These are phyloP conservation scores for Ellobium chinense DNA, from an alignment of 2,888 invertebrate genomes.

Conservation along the genomic window DNA sequence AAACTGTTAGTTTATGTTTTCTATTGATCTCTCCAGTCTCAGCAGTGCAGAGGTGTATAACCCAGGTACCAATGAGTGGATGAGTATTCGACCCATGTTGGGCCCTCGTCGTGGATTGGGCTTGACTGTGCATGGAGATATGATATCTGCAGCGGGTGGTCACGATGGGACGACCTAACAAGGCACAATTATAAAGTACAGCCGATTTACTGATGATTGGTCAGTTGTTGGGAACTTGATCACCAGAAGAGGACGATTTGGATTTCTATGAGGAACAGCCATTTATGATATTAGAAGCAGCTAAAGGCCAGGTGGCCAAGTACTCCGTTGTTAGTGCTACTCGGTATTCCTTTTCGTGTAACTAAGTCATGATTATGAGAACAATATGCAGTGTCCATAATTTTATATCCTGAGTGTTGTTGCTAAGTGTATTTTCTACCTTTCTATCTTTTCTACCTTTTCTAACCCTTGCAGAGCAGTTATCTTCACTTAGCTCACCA, in stretches of 20 bases:
- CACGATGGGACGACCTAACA: slow-evolving; percentile 49
- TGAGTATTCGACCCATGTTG: slow-evolving; percentile 26
- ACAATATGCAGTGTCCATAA: no score
- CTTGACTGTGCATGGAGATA: slow-evolving; percentile 42
- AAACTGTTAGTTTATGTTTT: no score
- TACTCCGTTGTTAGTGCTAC: no score
- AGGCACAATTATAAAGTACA: slow-evolving; percentile 44
- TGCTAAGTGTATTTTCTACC: no score
- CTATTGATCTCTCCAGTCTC: slow-evolving; percentile 43
- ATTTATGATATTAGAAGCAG: no score
- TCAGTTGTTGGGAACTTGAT: slow-evolving; percentile 41
- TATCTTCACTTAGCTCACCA: no score
- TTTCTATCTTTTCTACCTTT: no score
- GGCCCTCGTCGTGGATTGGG: slow-evolving; percentile 48
- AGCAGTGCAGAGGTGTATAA: slow-evolving; percentile 47
- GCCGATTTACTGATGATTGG: slow-evolving; percentile 41
- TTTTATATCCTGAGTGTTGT: no score
- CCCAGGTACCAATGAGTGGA: slow-evolving; percentile 48
- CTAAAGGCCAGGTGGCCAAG: no score
- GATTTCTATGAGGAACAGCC: slow-evolving; percentile 32
- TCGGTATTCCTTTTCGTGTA: no score
- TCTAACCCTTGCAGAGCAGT: no score
- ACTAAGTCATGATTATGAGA: no score
- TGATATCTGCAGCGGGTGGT: slow-evolving; percentile 49
- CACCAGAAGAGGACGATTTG: slow-evolving; percentile 48